Conservation (phyloP, 1,140 invertebrate species). For the Diorhabda carinulata region DNA sequence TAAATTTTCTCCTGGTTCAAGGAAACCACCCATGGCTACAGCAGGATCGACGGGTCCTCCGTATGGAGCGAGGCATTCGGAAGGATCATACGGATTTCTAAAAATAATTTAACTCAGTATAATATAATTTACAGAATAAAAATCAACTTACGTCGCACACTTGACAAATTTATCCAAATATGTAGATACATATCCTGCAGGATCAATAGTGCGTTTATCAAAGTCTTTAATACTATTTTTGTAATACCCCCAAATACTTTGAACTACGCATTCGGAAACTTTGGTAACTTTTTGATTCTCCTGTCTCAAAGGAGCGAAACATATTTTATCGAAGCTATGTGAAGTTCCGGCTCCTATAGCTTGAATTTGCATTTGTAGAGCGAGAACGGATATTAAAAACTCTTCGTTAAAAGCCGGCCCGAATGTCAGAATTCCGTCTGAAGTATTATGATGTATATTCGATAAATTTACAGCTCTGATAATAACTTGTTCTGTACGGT, state of each 20-base stretch:
- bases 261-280: slow-evolving; percentile 74
- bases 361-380: slow-evolving; percentile 75
- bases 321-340: slow-evolving; percentile 75
- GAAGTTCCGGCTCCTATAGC: slow-evolving; percentile 49
- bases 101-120: slow-evolving; percentile 35
- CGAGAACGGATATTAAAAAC: slow-evolving; percentile 70
- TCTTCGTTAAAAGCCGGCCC: slow-evolving; percentile 81
- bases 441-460: slow-evolving; percentile 63
- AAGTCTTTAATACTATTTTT: slow-evolving; percentile 65
- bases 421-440: slow-evolving; percentile 60
- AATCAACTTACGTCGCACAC: slow-evolving; percentile 59
- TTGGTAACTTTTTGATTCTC: slow-evolving; percentile 49
- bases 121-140: slow-evolving; percentile 4
- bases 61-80: slow-evolving; percentile 76
- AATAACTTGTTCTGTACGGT: slow-evolving; percentile 86
- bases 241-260: slow-evolving; percentile 88
- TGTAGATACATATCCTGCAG: slow-evolving; percentile 56
- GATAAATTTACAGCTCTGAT: slow-evolving; percentile 64
- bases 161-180: slow-evolving; percentile 76
- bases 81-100: slow-evolving; percentile 67
- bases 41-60: slow-evolving; percentile 89
- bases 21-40: slow-evolving; percentile 87
- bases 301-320: slow-evolving; percentile 78
- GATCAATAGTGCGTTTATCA: slow-evolving; percentile 50
- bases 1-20: slow-evolving; percentile 61